These are phyloP conservation scores for Mus minutoides DNA, from an alignment of 2,797 vertebrate species.

Conservation along the genomic window DNA sequence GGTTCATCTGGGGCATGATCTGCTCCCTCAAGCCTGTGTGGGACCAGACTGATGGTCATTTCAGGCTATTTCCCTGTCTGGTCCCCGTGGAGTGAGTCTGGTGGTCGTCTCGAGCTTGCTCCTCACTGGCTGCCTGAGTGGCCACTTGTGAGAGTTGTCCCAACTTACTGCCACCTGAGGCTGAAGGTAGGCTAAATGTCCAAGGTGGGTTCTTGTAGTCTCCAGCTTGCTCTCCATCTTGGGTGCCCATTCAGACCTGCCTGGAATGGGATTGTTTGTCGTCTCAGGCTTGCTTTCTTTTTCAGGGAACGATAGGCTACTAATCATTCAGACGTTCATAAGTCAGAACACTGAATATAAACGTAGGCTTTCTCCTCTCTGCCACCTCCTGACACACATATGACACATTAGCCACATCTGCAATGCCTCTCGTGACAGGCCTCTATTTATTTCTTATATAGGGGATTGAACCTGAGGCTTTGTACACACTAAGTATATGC, in stretches of 20 bases:
- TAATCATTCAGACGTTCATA: not conserved
- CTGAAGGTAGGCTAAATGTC: not conserved
- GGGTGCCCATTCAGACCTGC: not conserved
- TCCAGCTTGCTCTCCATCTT: not conserved
- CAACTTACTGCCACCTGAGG: not conserved
- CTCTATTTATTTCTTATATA: not conserved
- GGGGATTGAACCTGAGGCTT: not conserved
- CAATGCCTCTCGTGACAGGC: not conserved
- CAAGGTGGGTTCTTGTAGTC: not conserved
- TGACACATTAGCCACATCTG: not conserved
- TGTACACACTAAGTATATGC: not conserved
- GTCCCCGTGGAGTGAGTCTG: not conserved
- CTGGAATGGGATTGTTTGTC: not conserved
- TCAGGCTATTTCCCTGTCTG: not conserved
- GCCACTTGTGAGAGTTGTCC: not conserved
- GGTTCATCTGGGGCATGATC: not conserved
- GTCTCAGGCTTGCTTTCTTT: not conserved
- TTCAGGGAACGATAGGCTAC: not conserved
- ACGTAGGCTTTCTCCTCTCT: not conserved
- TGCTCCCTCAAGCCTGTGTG: not conserved
- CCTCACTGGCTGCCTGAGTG: not conserved
- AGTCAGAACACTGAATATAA: not conserved
- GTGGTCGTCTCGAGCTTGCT: not conserved
- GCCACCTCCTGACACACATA: not conserved
- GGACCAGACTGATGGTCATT: not conserved